Evolutionary conservation across 2,113 vertebrate species (phyloP).

Genomic region (Prunella himalayana): DNA sequence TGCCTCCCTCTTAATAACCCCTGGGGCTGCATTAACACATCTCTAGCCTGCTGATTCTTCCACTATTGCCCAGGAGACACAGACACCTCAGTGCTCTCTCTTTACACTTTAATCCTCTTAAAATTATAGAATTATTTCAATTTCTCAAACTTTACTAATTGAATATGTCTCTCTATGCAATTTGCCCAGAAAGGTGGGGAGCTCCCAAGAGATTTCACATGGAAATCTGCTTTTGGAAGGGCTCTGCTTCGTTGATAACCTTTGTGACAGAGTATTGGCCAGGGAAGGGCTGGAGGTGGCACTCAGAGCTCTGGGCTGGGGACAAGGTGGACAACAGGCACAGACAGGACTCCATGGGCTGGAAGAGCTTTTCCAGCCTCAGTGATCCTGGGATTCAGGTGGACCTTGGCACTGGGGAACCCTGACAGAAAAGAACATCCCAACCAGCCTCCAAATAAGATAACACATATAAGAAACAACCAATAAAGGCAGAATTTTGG

Average conservation of each 20-base stretch:
- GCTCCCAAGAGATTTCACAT: neutral
- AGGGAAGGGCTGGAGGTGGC: neutral
- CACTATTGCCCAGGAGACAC: neutral
- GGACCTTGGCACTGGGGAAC: neutral
- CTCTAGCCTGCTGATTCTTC: neutral
- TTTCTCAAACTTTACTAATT: neutral
- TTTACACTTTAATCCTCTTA: neutral
- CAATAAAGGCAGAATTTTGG: neutral
- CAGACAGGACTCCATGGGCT: fast-evolving
- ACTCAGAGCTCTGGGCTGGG: neutral
- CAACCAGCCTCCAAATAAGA: neutral
- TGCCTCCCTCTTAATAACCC: neutral
- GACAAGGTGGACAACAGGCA: fast-evolving
- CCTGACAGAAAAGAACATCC: neutral
- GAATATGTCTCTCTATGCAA: neutral
- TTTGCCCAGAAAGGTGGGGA: neutral
- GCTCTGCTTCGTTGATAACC: neutral
- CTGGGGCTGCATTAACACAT: neutral
- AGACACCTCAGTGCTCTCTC: neutral
- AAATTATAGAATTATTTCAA: neutral
- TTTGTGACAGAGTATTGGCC: neutral
- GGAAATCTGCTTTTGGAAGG: neutral
- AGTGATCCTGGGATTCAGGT: neutral
- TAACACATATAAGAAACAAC: neutral
- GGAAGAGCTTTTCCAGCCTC: neutral